These are phyloP conservation scores for Cotesia vestalis DNA, from an alignment of 1,140 invertebrate species.

Conservation along the genomic window DNA sequence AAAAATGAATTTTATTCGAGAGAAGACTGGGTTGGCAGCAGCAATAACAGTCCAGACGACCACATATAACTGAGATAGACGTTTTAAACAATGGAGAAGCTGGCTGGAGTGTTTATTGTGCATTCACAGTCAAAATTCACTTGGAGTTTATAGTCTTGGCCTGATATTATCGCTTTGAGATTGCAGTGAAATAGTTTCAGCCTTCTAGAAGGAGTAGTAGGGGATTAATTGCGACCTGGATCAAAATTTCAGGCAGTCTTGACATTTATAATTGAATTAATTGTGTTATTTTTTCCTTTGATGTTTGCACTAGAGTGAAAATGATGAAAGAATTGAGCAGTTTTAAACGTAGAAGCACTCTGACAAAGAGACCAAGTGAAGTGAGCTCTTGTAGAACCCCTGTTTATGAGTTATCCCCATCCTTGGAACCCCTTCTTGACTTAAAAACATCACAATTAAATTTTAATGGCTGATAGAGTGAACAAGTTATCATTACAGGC, in stretches of 20 bases:
- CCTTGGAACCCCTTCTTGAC: constrained; percentile 26
- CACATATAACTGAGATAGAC: neutral
- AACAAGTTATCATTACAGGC: neutral
- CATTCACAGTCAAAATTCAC: constrained; percentile 5
- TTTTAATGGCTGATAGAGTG: constrained; percentile 39
- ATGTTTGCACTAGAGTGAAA: constrained; percentile 3
- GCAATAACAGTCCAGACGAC: neutral
- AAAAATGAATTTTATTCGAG: constrained; percentile 14
- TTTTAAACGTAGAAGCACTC: constrained; percentile 13
- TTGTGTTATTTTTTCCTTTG: too few relatives aligned
- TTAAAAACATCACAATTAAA: constrained; percentile 42
- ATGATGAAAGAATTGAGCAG: constrained; percentile 25
- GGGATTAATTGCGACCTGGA: too few relatives aligned
- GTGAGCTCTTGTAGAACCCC: constrained; percentile 32
- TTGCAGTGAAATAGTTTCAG: too few relatives aligned
- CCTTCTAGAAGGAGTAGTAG: too few relatives aligned
- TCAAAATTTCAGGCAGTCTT: too few relatives aligned
- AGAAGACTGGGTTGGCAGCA: neutral
- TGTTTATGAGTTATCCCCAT: constrained; percentile 14
- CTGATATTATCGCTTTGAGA: neutral
- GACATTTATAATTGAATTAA: too few relatives aligned
- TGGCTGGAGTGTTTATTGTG: neutral
- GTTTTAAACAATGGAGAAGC: constrained; percentile 16
- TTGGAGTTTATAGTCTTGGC: constrained; percentile 15
- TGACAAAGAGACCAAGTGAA: constrained; percentile 33